Percentiles rank a stretch among this genome's conserved stretches.
These are phyloP conservation scores for Halocaridina rubra DNA, from an alignment of 2,888 invertebrate genomes.

Conservation along the genomic window DNA sequence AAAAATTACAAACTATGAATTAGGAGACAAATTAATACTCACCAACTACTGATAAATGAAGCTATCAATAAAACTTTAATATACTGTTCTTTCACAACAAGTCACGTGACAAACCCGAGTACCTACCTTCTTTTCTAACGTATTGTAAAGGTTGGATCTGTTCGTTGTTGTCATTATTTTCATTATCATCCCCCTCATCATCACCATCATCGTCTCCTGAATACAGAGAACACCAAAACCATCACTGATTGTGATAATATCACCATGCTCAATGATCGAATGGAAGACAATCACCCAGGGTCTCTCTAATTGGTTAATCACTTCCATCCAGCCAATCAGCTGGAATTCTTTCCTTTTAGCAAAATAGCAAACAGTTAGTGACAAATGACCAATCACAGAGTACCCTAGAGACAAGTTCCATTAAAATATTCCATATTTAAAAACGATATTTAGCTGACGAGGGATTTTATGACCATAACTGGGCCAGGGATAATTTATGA, in stretches of 20 bases:
- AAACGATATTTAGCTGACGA: no score
- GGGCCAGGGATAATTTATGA: no score
- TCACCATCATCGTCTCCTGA: conserved; percentile 44
- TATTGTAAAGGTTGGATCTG: neutral
- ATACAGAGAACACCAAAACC: neutral
- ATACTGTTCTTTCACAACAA: neutral
- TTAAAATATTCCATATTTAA: no score
- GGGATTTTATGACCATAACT: no score
- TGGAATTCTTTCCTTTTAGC: no score
- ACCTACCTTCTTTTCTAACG: conserved; percentile 48
- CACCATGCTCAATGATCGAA: neutral
- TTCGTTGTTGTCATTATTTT: neutral
- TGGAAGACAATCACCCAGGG: neutral
- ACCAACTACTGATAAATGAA: no score
- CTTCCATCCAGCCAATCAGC: neutral
- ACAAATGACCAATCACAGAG: neutral
- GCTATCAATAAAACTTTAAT: neutral
- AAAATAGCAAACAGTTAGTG: neutral
- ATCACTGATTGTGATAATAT: no score
- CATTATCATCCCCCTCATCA: conserved; percentile 19
- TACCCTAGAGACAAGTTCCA: no score
- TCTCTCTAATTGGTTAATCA: neutral
- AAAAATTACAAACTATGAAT: no score
- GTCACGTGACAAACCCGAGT: neutral
- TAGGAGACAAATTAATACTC: no score